phyloP scores from a whole-genome alignment of 2,113 vertebrate species.

The pig (Sus scrofa) region T2T-Sscrofa CM000828.6:56399001-56399500 shows the following conservation, averaged over 20 bases:
- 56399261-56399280: slow-evolving; percentile 37
- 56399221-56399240: slow-evolving; percentile 69
- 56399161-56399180: slow-evolving; percentile 58
- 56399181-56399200: slow-evolving; percentile 74
- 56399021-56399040: background rate
- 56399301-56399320: slow-evolving; percentile 62
- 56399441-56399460: background rate
- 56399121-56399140: slow-evolving; percentile 76
- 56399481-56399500: background rate
- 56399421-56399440: slow-evolving; percentile 48
- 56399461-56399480: background rate
- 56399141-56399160: slow-evolving; percentile 76
- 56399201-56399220: slow-evolving; percentile 73
- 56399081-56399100: slow-evolving; percentile 33
- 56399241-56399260: slow-evolving; percentile 64
- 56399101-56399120: slow-evolving; percentile 55
- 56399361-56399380: slow-evolving; percentile 49
- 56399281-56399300: slow-evolving; percentile 57
- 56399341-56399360: slow-evolving; percentile 62
- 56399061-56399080: slow-evolving; percentile 16
- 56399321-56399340: slow-evolving; percentile 76
- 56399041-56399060: slow-evolving; percentile 1
- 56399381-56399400: slow-evolving; percentile 55
- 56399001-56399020: slow-evolving; percentile 54
- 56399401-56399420: background rate